Base-by-base conservation (phyloP, 1,140 invertebrate species). In the Drosophila cardini region DNA sequence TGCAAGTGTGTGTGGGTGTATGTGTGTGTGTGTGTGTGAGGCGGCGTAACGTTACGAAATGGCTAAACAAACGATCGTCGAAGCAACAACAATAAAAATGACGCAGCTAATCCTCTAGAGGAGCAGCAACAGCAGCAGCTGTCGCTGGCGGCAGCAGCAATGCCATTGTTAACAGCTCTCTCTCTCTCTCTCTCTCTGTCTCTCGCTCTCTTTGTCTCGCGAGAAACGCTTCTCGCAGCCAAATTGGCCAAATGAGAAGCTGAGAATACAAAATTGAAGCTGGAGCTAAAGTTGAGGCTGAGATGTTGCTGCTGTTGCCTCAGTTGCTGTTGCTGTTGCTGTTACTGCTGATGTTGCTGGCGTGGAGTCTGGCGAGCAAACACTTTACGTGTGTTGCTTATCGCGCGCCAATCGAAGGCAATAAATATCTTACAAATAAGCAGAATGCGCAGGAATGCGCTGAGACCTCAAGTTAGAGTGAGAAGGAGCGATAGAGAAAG, bases 391-490 rank as follows among this genome's bases (percentile, higher is more conserved):
- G 85, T 89, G 85, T 75, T 72, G 85, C 85, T 86, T 91, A 91
- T 91, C 90, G 87, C 75, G 67, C 71, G 64, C 70, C 87, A 91
- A 91, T 91, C 90, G 79, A 90, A 86, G 84, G 90, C 90, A 91
- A 91, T 91, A 91, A 91, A 91, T 91, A 91, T 91, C 90, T 91
- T 91, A 91, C 90, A 91, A 91, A 91, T 91, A 91, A 91, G 90
- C 90, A 90, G 90, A 91, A 91, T 91, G 90, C 87, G 86, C 79
- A 82, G 90, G 90, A 91, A 91, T 91, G 69, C 60, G 48, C 56
- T 46, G 30, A 32, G 9, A 52, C 9, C 30, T 36, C 15, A 13
- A 18, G 21, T 26, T 4, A 26, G 57, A 69, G 72, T 15, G 11
- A 46, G n/a, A 7, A 36, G 40, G 9, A 32, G 53, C 6, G 4